Conservation (phyloP, 2,797 vertebrate genomes). For the Centroberyx gerrardi region DNA sequence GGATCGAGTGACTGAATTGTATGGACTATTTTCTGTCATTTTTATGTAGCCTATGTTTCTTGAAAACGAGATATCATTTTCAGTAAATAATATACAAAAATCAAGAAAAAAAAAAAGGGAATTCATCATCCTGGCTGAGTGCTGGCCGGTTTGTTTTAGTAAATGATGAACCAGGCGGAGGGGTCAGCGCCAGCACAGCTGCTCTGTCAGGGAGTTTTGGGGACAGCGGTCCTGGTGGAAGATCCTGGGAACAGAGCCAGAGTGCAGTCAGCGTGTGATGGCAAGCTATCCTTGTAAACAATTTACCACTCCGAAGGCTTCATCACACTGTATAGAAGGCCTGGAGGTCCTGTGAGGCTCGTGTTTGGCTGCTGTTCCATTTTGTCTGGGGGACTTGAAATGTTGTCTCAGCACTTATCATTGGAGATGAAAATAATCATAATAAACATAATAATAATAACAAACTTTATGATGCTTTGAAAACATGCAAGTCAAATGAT, state of each 20-base stretch:
- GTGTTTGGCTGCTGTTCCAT: neutral
- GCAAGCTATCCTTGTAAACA: slow-evolving; percentile 32
- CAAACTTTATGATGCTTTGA: neutral
- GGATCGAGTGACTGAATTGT: too few species aligned
- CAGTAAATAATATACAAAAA: neutral
- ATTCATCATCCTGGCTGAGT: slow-evolving; percentile 4
- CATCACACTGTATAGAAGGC: neutral
- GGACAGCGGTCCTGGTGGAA: slow-evolving; percentile 19
- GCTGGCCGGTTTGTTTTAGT: slow-evolving; percentile 13
- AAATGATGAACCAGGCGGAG: slow-evolving; percentile 28
- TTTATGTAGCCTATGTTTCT: too few species aligned
- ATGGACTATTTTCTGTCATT: too few species aligned
- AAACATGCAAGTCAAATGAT: too few species aligned
- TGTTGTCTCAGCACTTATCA: neutral
- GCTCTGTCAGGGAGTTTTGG: slow-evolving; percentile 30
- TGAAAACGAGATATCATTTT: too few species aligned
- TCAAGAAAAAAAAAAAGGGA: neutral
- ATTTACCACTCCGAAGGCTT: slow-evolving; percentile 12
- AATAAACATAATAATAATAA: too few species aligned
- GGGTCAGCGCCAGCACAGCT: slow-evolving; percentile 23
- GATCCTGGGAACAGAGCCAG: slow-evolving; percentile 36
- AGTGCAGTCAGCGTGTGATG: slow-evolving; percentile 23
- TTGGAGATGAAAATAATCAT: too few species aligned
- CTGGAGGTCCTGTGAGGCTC: neutral
- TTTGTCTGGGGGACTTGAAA: neutral